Percentiles rank a stretch among this genome's conserved stretches.
These are phyloP conservation scores for Metalampra italica DNA, from an alignment of 2,888 invertebrate species.

Conservation along the genomic window DNA sequence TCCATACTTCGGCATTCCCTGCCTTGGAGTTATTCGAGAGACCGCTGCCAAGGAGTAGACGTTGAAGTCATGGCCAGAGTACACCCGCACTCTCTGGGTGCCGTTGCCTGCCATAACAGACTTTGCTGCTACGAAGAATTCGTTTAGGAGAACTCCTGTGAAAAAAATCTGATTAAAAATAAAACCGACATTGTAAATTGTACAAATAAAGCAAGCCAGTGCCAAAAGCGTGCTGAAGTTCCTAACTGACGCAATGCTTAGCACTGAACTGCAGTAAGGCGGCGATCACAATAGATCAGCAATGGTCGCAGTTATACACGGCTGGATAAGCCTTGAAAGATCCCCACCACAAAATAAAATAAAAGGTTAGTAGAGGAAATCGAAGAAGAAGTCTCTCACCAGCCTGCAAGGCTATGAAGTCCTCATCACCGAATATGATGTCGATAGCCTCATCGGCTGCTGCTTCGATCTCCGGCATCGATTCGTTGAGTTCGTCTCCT, in stretches of 20 bases:
- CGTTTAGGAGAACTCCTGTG: slow-evolving; percentile 9
- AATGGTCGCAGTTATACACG: too few relatives aligned
- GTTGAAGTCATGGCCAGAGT: slow-evolving; percentile 12
- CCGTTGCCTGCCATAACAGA: background rate
- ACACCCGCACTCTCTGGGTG: slow-evolving; percentile 6
- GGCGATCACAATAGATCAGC: too few relatives aligned
- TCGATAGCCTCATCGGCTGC: background rate
- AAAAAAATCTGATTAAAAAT: too few relatives aligned
- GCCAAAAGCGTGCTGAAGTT: too few relatives aligned
- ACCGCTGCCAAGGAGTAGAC: slow-evolving; percentile 3
- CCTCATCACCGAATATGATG: background rate
- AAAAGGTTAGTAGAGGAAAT: too few relatives aligned
- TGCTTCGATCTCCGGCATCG: background rate
- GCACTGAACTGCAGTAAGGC: too few relatives aligned
- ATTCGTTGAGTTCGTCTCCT: background rate
- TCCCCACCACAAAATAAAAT: too few relatives aligned
- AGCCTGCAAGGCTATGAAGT: slow-evolving; percentile 2
- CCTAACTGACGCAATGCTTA: too few relatives aligned
- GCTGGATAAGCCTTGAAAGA: too few relatives aligned
- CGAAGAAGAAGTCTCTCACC: too few relatives aligned
- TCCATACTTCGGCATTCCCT: slow-evolving; percentile 6
- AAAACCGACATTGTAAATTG: too few relatives aligned
- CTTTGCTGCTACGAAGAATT: slow-evolving; percentile 7
- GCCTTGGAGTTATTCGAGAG: background rate
- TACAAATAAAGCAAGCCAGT: too few relatives aligned